phyloP scores from a whole-genome alignment of 2,797 vertebrate genomes.

The Salmo trutta region DNA sequence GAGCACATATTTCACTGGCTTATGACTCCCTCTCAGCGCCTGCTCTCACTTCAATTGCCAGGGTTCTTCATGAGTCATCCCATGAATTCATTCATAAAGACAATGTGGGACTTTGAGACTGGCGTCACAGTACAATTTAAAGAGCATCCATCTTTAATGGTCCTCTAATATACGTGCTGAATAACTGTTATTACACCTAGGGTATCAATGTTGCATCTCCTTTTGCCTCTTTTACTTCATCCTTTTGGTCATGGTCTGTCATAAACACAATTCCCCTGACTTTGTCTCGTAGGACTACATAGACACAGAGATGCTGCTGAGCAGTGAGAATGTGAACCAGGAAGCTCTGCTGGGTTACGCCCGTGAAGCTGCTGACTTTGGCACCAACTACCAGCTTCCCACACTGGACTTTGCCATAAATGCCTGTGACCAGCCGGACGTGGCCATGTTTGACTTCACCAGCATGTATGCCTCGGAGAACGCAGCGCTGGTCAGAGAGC shows the following conservation, averaged over 20 bases:
- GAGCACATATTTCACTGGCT: constrained; percentile 30
- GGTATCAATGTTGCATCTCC: neutral
- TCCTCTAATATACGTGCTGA: neutral
- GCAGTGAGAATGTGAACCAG: constrained; percentile 91
- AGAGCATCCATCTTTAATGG: neutral
- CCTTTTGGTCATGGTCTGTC: neutral
- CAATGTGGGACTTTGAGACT: too few relatives aligned
- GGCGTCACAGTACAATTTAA: neutral
- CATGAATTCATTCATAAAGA: neutral
- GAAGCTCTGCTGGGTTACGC: constrained; percentile 91
- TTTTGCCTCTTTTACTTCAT: neutral
- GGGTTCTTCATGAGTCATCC: neutral
- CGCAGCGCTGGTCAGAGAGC: constrained; percentile 88
- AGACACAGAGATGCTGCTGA: constrained; percentile 90
- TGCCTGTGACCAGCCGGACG: constrained; percentile 91
- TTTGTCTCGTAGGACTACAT: constrained; percentile 81
- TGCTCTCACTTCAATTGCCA: constrained; percentile 12
- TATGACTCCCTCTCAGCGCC: neutral
- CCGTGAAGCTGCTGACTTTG: constrained; percentile 94
- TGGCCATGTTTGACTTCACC: constrained; percentile 99
- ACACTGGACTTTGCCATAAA: constrained; percentile 94
- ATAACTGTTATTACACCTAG: neutral
- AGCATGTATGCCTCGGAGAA: constrained; percentile 97
- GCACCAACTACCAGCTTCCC: constrained; percentile 95
- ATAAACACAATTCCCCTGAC: constrained; percentile 20